Percentiles rank a stretch among this genome's conserved stretches.
Evolutionary conservation across 1,140 invertebrate species (phyloP).

Genomic region (Aphelenchoides besseyi): DNA sequence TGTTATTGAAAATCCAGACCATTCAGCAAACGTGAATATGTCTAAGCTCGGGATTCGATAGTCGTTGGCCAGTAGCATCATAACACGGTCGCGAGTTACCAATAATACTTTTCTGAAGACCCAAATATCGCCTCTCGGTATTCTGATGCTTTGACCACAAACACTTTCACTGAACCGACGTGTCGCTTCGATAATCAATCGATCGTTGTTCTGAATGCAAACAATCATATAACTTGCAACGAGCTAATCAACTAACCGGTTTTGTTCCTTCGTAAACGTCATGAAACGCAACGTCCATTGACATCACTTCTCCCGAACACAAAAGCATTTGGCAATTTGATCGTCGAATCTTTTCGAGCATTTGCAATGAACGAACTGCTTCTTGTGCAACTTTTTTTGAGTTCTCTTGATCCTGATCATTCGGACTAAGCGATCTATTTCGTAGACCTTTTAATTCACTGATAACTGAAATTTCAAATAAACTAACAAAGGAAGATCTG

Average conservation of each 20-base stretch:
- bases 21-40: conserved; percentile 2
- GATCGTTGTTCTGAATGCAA: conserved; percentile 22
- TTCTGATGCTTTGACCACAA: background rate
- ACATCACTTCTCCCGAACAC: background rate
- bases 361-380: background rate
- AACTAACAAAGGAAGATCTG: background rate
- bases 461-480: conserved; percentile 5
- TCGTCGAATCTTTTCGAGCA: background rate
- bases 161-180: background rate
- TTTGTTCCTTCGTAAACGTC: conserved; percentile 1
- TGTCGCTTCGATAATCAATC: conserved; percentile 15
- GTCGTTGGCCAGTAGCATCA: conserved; percentile 16
- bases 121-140: conserved; percentile 20
- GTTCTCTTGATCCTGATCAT: background rate
- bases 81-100: conserved; percentile 12
- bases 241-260: conserved; percentile 7
- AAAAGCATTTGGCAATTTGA: background rate
- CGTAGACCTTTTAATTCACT: conserved; percentile 18
- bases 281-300: background rate
- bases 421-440: background rate
- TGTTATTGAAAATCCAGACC: conserved; percentile 11
- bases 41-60: conserved; percentile 15
- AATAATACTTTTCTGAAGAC: conserved; percentile 6
- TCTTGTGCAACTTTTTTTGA: conserved; percentile 1
- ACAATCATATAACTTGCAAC: background rate